A percentile compares a stretch with the other conserved stretches of the same genome.
phyloP scores from a whole-genome alignment of 2,888 invertebrate species.

The Acleris emargana region DNA sequence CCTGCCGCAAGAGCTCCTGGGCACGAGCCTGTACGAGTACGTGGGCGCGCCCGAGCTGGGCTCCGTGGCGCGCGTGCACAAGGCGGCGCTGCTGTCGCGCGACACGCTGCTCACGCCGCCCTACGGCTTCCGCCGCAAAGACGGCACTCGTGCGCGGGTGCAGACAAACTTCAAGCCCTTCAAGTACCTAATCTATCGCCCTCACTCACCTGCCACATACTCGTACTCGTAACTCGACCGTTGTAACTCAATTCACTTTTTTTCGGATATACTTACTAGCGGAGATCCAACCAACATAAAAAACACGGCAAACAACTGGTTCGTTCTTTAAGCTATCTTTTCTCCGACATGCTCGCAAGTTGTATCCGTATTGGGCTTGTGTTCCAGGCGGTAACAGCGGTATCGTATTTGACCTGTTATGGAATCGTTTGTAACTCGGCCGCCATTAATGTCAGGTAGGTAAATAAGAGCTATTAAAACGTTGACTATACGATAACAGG shows the following conservation, averaged over 20 bases:
- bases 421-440: no score
- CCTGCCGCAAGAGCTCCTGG: slow-evolving; percentile 95
- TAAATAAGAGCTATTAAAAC: no score
- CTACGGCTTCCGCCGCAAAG: slow-evolving; percentile 92
- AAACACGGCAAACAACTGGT: no score
- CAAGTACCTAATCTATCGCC: slow-evolving; percentile 66
- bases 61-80: slow-evolving; percentile 92
- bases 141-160: slow-evolving; percentile 88
- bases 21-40: slow-evolving; percentile 97
- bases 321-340: no score
- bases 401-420: no score
- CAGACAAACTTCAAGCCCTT: slow-evolving; percentile 95
- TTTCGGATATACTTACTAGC: background rate
- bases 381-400: no score
- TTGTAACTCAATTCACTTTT: background rate
- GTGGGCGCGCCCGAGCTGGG: slow-evolving; percentile 92
- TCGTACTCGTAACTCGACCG: background rate
- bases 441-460: no score
- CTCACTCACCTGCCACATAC: background rate
- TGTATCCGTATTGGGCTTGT: no score
- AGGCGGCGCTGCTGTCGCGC: slow-evolving; percentile 87
- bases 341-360: no score
- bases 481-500: no score
- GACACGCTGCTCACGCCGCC: slow-evolving; percentile 87
- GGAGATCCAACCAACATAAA: background rate